Evolutionary conservation across 2,797 vertebrate species (phyloP).

Genomic region (Ateles fusciceps): DNA sequence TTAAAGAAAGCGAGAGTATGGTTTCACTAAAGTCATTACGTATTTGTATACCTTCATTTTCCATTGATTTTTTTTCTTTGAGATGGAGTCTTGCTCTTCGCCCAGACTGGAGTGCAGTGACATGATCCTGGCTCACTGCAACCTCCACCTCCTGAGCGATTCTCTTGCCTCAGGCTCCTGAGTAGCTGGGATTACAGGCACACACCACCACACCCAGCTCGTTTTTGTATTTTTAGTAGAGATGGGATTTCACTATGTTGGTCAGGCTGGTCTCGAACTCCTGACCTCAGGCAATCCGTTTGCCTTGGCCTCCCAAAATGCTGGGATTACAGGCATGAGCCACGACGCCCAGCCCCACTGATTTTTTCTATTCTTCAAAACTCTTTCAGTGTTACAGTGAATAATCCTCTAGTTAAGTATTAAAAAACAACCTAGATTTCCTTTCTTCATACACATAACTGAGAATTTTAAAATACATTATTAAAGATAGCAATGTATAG

Average conservation of each 20-base stretch:
- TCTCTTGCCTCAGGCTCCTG: too few relatives aligned
- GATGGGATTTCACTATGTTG: not conserved
- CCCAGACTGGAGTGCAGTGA: too few relatives aligned
- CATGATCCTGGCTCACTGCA: too few relatives aligned
- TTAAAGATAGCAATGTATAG: not conserved
- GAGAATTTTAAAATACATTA: not conserved
- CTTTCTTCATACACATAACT: not conserved
- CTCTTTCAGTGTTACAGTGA: not conserved
- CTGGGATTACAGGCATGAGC: not conserved
- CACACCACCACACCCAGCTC: too few relatives aligned
- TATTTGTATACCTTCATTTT: not conserved
- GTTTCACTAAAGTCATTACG: not conserved
- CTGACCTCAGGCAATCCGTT: not conserved
- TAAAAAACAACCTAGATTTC: not conserved
- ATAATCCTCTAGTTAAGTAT: not conserved
- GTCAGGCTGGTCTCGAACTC: not conserved
- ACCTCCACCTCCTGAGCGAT: too few relatives aligned
- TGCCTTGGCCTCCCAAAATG: not conserved
- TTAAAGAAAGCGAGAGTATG: not conserved
- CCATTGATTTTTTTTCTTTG: not conserved
- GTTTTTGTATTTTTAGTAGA: too few relatives aligned
- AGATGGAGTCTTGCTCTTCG: too few relatives aligned
- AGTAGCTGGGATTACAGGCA: too few relatives aligned
- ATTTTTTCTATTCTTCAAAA: not conserved
- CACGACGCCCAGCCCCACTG: not conserved